Conservation (phyloP, 2,797 vertebrate genomes). For the Hyperoplus lanceolatus region DNA sequence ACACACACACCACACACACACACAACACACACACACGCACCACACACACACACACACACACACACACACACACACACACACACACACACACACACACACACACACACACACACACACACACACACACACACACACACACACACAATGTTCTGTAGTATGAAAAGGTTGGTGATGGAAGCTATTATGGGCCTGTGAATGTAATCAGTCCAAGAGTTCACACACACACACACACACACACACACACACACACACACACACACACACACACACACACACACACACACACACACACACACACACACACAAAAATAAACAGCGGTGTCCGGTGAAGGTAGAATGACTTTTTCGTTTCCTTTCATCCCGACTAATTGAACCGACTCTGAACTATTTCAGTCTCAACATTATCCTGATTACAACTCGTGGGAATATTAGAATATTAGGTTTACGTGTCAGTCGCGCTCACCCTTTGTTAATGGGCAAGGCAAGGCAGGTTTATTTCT, state of each 20-base stretch:
- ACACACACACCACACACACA: too few species aligned
- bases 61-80: too few species aligned
- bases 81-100: too few species aligned
- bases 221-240: too few species aligned
- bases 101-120: too few species aligned
- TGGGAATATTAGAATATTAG: neutral
- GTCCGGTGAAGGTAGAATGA: slow-evolving; percentile 38
- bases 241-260: too few species aligned
- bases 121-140: slow-evolving; percentile 36
- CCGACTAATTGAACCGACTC: slow-evolving; percentile 41
- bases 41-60: too few species aligned
- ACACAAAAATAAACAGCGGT: slow-evolving; percentile 57
- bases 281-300: too few species aligned
- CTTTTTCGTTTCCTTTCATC: slow-evolving; percentile 56
- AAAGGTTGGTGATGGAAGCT: slow-evolving; percentile 60
- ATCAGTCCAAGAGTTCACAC: slow-evolving; percentile 56
- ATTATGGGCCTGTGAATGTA: slow-evolving; percentile 63
- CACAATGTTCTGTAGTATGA: slow-evolving; percentile 48
- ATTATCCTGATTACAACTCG: slow-evolving; percentile 19
- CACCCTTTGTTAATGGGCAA: neutral
- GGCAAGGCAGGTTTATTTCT: too few species aligned
- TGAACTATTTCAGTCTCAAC: slow-evolving; percentile 22
- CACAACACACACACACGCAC: too few species aligned
- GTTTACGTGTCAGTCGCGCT: neutral
- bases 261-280: too few species aligned